Conservation (phyloP, 2,888 invertebrate genomes). For the Teleogryllus oceanicus region DNA sequence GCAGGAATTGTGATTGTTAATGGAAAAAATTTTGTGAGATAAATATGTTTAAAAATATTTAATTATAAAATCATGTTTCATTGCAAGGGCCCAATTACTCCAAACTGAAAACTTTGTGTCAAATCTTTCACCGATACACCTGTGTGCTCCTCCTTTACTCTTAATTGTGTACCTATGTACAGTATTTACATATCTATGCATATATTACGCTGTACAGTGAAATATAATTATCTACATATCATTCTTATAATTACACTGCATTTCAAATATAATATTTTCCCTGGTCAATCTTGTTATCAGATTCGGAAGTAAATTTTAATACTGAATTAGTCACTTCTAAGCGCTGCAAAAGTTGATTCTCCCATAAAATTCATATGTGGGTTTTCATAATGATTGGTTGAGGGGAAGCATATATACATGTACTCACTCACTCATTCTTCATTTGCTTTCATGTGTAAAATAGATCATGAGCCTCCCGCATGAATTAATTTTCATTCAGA, state of each 20-base stretch:
- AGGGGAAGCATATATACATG: slow-evolving; percentile 12
- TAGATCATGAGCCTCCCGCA: neutral
- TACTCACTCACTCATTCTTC: neutral
- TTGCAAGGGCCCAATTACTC: no score
- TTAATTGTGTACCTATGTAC: slow-evolving; percentile 19
- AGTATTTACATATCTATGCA: slow-evolving; percentile 2
- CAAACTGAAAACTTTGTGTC: no score
- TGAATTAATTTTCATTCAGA: neutral
- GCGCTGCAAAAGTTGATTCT: neutral
- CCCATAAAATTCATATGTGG: neutral
- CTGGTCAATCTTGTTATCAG: slow-evolving; percentile 29
- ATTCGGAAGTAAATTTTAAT: slow-evolving; percentile 26
- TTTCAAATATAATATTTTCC: slow-evolving; percentile 29
- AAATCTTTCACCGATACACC: neutral
- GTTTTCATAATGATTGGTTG: neutral
- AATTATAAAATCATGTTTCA: neutral
- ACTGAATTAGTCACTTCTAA: neutral
- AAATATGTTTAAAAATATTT: neutral
- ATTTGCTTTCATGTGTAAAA: neutral
- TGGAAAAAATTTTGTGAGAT: neutral
- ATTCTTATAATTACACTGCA: slow-evolving; percentile 4
- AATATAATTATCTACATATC: slow-evolving; percentile 21
- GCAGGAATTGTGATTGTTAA: no score
- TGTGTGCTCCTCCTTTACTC: neutral
- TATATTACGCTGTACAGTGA: slow-evolving; percentile 18